Evolutionary conservation across 2,113 vertebrate species (phyloP), one percentile per base, ranked within the genome.

Genomic region (Psilopogon haemacephalus): DNA sequence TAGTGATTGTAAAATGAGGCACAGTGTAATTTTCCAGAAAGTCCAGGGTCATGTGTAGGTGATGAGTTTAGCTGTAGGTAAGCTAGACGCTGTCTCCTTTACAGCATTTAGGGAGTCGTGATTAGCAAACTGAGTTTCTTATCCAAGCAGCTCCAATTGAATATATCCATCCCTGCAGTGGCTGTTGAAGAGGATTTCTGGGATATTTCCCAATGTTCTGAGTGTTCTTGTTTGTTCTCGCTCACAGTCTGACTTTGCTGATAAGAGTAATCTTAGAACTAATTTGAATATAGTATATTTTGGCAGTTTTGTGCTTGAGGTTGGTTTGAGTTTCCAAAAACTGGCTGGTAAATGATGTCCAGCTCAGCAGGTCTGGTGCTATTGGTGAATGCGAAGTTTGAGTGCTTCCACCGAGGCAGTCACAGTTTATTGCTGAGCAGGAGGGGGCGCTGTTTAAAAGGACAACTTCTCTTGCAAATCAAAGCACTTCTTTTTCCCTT

Each of bases 401-500:
- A 50, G 64, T 0, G 0, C 48, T 33, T 11, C 59, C 15, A 11
- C 4, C 44, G 4, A 46, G 42, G 48, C 38, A 85, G 59, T 73
- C 50, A 27, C 15, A 17, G 24, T 67, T 69, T 40, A 26, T 72
- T 75, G 58, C 35, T 89, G 80, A 58, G 85, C 96, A 32, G 91
- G 88, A 97, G 96, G 84, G 97, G 97, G 94, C 97, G 97, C 69
- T 97, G 90, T 98, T 97, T 91, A 89, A 96, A 97, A 97, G 94
- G 95, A 94, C 91, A 97, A 93, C 48, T 9, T 79, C n/a, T 6
- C 35, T 91, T 80, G 50, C 19, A 74, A 73, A 48, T 35, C 15
- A 32, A 71, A 69, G 5, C 23, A 4, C 33, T 52, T 38, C 15
- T 24, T 74, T 74, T 38, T 20, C 11, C 7, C 8, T 23, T 20